Evolutionary conservation across 1,140 invertebrate genomes (phyloP).

Genomic region (Anthonomus grandis): DNA sequence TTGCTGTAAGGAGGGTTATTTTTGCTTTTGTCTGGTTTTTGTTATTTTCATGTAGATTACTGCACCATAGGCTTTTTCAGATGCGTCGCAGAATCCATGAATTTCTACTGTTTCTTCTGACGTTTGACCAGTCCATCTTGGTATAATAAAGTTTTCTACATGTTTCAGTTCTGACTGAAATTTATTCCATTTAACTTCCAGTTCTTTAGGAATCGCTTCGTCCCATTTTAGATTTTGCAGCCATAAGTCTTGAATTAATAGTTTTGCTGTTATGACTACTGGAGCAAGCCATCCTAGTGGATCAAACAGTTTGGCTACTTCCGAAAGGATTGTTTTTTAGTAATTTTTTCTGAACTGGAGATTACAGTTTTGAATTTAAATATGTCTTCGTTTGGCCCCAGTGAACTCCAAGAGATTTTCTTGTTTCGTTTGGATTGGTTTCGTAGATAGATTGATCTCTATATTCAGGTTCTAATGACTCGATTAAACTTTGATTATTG

Average conservation of each 20-base stretch:
- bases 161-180: neutral
- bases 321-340: constrained; percentile 7
- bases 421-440: constrained; percentile 1
- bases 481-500: constrained; percentile 25
- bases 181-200: neutral
- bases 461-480: neutral
- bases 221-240: constrained; percentile 45
- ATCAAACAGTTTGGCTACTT: constrained; percentile 41
- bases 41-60: constrained; percentile 35
- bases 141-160: neutral
- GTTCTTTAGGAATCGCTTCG: constrained; percentile 22
- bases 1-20: constrained; percentile 32
- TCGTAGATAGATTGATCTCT: neutral
- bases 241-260: constrained; percentile 50
- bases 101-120: neutral
- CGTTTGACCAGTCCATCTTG: neutral
- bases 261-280: constrained; percentile 44
- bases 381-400: constrained; percentile 1
- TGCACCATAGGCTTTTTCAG: constrained; percentile 36
- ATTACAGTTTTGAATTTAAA: neutral
- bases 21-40: constrained; percentile 8
- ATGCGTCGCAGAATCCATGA: constrained; percentile 43
- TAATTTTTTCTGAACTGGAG: neutral
- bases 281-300: constrained; percentile 47
- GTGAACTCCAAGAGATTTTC: constrained; percentile 4